Evolutionary conservation across 2,888 invertebrate genomes (phyloP), one percentile per base, ranked within the genome.

Genomic region (Boloria euphrosyne): DNA sequence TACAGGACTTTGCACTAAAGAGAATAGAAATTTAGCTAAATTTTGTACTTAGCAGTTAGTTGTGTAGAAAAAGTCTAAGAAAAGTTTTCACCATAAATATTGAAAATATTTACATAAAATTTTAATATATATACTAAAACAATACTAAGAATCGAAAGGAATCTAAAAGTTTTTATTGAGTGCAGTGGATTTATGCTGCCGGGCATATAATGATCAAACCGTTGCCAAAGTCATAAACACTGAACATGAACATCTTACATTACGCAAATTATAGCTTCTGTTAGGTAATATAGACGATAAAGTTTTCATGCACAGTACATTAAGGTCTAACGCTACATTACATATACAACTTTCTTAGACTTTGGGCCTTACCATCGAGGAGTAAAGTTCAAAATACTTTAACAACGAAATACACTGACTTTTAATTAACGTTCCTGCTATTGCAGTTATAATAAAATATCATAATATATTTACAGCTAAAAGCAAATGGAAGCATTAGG

Each of bases 151-250:
- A 63, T 66, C 63, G 62, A 68, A 73, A 75, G 73, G 73, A 74
- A 75, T 69, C 58, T 65, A 52, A 66, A 44, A 63, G 13, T 65
- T 66, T 63, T 58, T 66, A 63, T 68, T 44, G 46, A 54, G 62
- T 63, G 60, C 63, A 68, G 57, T 52, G 59, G 60, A 68, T 62
- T 60, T 61, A 68, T 59, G 55, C 55, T 55, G 68, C 65, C 68
- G 60, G 75, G 74, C 74, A 73, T 71, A 65, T 79, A 77, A 80
- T 77, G 73, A 77, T 77, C 75, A 75, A 71, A 74, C 68, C 70
- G 77, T 77, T 85, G 87, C 85, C 85, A 86, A 38, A 86, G 80
- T 85, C 87, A 74, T 86, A 84, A 85, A 86, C 78, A 81, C 75
- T 68, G 76, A 72, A 66, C 73, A 76, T 75, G 77, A 74, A 67